Conservation (phyloP, 2,113 vertebrate genomes). For the Spermophilus dauricus region DNA sequence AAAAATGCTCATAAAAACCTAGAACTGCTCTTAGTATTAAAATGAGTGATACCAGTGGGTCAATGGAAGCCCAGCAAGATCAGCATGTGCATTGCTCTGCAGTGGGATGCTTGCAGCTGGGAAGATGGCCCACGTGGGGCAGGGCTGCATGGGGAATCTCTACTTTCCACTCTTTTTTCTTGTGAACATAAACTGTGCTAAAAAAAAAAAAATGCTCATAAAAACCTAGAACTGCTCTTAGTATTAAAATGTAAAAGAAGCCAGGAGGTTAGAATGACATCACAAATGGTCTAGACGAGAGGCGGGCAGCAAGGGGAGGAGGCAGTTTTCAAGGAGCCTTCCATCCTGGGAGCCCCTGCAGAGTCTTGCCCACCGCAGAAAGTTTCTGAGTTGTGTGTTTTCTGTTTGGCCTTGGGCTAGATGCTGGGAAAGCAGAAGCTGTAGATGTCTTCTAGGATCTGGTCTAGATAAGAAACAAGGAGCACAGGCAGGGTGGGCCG, state of each 20-base stretch:
- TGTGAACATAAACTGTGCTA: background rate
- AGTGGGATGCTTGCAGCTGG: background rate
- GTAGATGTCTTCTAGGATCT: background rate
- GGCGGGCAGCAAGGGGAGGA: background rate
- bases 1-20: background rate
- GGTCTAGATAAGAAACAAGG: background rate
- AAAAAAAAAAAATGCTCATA: background rate
- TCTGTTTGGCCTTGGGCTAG: background rate
- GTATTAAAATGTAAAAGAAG: background rate
- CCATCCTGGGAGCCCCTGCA: rapidly evolving
- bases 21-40: background rate
- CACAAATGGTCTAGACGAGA: background rate
- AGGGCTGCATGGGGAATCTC: background rate
- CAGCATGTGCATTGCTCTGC: no score
- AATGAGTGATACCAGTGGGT: background rate
- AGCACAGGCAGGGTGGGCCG: background rate
- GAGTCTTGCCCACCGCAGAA: background rate
- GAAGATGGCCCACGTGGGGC: no score
- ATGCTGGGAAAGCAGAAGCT: background rate
- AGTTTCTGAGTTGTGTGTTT: background rate
- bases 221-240: background rate
- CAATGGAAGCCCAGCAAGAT: background rate
- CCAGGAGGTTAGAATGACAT: background rate
- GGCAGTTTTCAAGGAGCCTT: background rate
- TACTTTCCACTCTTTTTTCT: background rate